A percentile compares a stretch with the other conserved stretches of the same genome.
Conservation (phyloP, 2,113 vertebrate genomes). For the Neolamprologus sp. region DNA sequence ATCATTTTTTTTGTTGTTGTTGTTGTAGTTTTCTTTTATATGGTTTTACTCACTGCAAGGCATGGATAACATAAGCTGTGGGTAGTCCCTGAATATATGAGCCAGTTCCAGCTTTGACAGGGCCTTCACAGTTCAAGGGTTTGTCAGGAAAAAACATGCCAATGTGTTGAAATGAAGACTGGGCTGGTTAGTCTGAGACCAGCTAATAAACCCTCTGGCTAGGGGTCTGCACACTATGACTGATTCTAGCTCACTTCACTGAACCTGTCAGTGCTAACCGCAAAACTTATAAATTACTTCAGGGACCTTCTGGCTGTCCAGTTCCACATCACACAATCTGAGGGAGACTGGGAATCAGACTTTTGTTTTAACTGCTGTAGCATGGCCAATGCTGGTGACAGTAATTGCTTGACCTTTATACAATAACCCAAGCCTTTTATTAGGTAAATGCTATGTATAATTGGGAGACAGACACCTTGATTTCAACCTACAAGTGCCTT, state of each 20-base stretch:
- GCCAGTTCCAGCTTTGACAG: slow-evolving; percentile 37
- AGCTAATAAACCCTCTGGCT: slow-evolving; percentile 51
- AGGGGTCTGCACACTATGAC: slow-evolving; percentile 20
- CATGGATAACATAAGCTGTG: background rate
- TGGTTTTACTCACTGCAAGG: background rate
- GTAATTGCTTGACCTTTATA: background rate
- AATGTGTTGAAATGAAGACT: slow-evolving; percentile 31
- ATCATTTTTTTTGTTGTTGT: background rate
- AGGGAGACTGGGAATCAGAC: background rate
- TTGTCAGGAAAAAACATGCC: slow-evolving; percentile 27
- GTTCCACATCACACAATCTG: background rate
- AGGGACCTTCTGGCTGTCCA: background rate
- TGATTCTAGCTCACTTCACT: slow-evolving; percentile 34
- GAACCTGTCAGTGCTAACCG: slow-evolving; percentile 7
- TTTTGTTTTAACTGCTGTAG: background rate
- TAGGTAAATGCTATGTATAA: background rate
- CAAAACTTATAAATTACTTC: background rate
- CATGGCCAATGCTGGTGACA: background rate
- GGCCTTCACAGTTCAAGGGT: slow-evolving; percentile 31
- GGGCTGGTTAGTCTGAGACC: slow-evolving; percentile 12
- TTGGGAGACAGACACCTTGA: background rate
- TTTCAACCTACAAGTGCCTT: background rate
- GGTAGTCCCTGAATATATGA: background rate
- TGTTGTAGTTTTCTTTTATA: background rate
- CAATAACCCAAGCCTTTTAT: background rate